Percentiles rank a stretch among this genome's conserved stretches.
phyloP scores from a whole-genome alignment of 2,888 invertebrate species.

The Hyles lineata region DNA sequence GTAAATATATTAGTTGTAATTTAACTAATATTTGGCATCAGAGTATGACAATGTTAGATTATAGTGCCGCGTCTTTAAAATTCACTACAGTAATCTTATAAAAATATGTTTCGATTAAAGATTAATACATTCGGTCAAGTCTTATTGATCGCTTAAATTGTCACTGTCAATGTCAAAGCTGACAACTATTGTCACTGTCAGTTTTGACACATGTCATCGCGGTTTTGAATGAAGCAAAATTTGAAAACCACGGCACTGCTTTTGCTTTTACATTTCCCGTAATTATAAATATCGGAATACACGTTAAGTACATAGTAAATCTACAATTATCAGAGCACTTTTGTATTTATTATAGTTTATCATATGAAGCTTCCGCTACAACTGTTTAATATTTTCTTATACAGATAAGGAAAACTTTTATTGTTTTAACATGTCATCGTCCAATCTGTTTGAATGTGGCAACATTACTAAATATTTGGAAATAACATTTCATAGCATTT shows the following conservation, averaged over 20 bases:
- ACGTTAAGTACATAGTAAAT: conserved; percentile 75
- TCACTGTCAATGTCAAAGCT: conserved; percentile 21
- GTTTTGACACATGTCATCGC: conserved; percentile 4
- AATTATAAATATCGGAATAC: conserved; percentile 63
- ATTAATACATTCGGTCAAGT: conserved; percentile 9
- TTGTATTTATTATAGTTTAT: conserved; percentile 40
- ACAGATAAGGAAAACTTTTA: conserved; percentile 57
- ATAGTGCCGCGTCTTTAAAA: conserved; percentile 8
- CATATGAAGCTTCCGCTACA: conserved; percentile 41
- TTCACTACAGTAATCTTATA: not conserved
- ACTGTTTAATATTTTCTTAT: conserved; percentile 52
- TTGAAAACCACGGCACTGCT: conserved; percentile 45
- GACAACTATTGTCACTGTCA: not conserved
- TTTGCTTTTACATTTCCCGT: conserved; percentile 41
- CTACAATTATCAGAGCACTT: conserved; percentile 73
- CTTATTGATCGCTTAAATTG: conserved; percentile 5
- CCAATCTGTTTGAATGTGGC: conserved; percentile 52
- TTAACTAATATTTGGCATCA: conserved; percentile 77
- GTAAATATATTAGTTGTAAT: conserved; percentile 60
- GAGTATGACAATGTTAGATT: conserved; percentile 54
- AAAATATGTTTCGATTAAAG: conserved; percentile 23
- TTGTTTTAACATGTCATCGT: conserved; percentile 49
- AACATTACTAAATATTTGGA: conserved; percentile 43
- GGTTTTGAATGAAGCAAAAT: conserved; percentile 11
- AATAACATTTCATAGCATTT: not conserved